Conservation (phyloP, 2,113 vertebrate genomes). For the Castor canadensis region DNA sequence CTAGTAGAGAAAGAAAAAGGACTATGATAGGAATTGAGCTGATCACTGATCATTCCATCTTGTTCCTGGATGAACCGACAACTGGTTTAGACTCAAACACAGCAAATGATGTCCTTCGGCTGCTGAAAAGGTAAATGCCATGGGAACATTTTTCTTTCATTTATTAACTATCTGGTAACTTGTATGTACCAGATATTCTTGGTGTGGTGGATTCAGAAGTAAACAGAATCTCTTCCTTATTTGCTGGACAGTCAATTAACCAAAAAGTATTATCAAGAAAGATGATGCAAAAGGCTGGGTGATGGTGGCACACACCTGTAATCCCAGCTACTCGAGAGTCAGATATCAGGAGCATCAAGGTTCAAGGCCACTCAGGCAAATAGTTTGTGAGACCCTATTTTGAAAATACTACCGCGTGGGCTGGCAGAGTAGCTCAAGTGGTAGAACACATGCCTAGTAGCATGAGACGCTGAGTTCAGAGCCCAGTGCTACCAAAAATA, state of each 20-base stretch:
- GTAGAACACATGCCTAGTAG: too few species aligned
- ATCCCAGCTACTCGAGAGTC: too few species aligned
- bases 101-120: slow-evolving; percentile 92
- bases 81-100: slow-evolving; percentile 96
- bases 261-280: background rate
- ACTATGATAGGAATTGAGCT: slow-evolving; percentile 97
- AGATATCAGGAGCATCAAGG: too few species aligned
- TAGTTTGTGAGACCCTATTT: too few species aligned
- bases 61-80: slow-evolving; percentile 97
- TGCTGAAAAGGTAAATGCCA: slow-evolving; percentile 90
- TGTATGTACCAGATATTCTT: background rate
- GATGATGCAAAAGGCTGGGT: too few species aligned
- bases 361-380: too few species aligned
- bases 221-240: background rate
- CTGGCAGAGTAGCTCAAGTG: too few species aligned
- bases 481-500: too few species aligned
- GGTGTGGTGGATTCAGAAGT: background rate
- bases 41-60: slow-evolving; percentile 92
- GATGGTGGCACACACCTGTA: too few species aligned
- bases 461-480: too few species aligned
- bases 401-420: too few species aligned
- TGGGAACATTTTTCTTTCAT: background rate
- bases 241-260: background rate
- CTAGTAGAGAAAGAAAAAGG: slow-evolving; percentile 95
- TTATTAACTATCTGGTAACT: background rate